phyloP scores from a whole-genome alignment of 2,888 invertebrate species.

The Tribolium freemani region DNA sequence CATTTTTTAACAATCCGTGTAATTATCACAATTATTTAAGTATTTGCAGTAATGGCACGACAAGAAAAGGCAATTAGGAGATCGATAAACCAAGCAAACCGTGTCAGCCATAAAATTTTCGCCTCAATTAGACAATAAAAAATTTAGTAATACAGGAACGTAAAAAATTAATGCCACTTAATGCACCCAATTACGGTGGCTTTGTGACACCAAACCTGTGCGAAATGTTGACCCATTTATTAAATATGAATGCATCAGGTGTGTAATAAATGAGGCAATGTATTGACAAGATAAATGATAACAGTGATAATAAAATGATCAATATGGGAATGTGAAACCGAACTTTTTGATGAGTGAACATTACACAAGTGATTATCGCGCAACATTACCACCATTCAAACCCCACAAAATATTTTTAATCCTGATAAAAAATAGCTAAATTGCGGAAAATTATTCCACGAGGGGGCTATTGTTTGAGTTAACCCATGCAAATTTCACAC shows the following conservation, averaged over 20 bases:
- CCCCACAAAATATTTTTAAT: not conserved
- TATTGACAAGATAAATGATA: constrained; percentile 1
- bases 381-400: not conserved
- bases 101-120: not conserved
- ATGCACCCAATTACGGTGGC: not conserved
- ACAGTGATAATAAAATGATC: not conserved
- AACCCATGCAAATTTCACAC: not conserved
- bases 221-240: not conserved
- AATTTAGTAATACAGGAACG: not conserved
- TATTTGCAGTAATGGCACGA: not conserved
- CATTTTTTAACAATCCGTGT: not conserved
- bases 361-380: not conserved
- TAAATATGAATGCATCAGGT: not conserved
- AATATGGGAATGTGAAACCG: not conserved
- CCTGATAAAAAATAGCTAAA: not conserved
- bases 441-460: not conserved
- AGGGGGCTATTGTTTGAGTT: not conserved
- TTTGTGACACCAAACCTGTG: not conserved
- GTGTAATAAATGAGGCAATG: constrained; percentile 1
- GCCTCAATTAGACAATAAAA: not conserved
- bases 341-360: not conserved
- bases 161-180: not conserved
- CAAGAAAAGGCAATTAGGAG: not conserved
- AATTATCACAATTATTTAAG: not conserved
- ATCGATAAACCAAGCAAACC: not conserved